Evolutionary conservation across 2,113 vertebrate species (phyloP).

Genomic region (Oreochromis aureus): DNA sequence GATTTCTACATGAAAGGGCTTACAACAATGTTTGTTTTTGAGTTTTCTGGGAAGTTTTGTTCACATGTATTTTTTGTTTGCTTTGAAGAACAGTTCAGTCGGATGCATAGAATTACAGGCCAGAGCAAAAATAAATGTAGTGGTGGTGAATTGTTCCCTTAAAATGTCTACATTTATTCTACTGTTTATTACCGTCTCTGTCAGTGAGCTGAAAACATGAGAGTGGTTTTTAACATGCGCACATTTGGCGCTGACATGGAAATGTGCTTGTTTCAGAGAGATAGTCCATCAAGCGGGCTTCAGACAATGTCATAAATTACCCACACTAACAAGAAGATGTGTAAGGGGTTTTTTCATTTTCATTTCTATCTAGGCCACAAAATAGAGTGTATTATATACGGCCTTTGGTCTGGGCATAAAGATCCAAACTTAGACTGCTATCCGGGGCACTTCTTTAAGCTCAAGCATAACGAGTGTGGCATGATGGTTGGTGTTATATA

Average conservation of each 20-base stretch:
- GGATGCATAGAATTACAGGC: background rate
- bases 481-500: background rate
- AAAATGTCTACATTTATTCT: background rate
- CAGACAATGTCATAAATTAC: background rate
- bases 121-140: background rate
- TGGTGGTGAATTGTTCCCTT: background rate
- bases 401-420: background rate
- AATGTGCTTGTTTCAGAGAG: background rate
- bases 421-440: background rate
- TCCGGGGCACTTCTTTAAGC: background rate
- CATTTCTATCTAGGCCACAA: background rate
- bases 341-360: fast-evolving
- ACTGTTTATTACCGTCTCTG: background rate
- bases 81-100: background rate
- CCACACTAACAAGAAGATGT: background rate
- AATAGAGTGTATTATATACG: background rate
- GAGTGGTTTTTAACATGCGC: background rate
- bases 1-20: background rate
- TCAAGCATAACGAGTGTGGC: background rate
- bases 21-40: background rate
- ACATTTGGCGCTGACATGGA: background rate
- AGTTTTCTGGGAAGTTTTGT: background rate
- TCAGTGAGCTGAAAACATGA: background rate
- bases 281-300: background rate
- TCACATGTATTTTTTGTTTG: background rate